These are phyloP conservation scores for Macrophya alboannulata DNA, from an alignment of 2,888 invertebrate genomes.

Conservation along the genomic window DNA sequence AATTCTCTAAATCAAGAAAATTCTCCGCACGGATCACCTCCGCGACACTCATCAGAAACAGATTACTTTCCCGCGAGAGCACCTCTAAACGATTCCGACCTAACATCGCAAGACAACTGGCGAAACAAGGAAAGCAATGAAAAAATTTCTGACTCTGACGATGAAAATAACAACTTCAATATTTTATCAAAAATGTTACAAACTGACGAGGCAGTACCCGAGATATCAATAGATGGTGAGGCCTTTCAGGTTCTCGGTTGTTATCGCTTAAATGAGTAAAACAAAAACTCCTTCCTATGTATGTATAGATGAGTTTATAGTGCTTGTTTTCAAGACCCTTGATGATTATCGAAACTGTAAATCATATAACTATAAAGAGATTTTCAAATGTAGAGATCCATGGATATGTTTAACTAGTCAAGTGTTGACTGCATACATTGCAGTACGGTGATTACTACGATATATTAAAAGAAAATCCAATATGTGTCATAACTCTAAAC, in stretches of 20 bases:
- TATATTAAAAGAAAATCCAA: no score
- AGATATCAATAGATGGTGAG: neutral
- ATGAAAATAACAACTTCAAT: constrained; percentile 12
- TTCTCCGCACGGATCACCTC: neutral
- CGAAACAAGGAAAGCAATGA: constrained; percentile 31
- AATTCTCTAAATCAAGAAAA: neutral
- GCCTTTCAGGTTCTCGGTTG: neutral
- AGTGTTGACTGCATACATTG: no score
- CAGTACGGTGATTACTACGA: no score
- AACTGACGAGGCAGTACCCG: neutral
- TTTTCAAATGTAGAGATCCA: no score
- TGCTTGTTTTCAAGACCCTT: no score
- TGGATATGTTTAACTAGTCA: no score
- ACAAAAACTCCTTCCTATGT: no score
- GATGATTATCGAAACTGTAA: no score
- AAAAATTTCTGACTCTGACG: neutral
- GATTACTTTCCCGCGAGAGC: neutral
- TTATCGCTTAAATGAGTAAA: neutral
- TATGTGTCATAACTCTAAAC: no score
- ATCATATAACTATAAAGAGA: no score
- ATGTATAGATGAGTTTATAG: no score
- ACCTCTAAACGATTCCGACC: constrained; percentile 14
- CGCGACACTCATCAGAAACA: neutral
- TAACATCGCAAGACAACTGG: constrained; percentile 5
- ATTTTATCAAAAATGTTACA: neutral